Percentiles rank a stretch among this genome's conserved stretches.
Conservation (phyloP, 1,140 invertebrate genomes). For the Amphibalanus amphitrite region DNA sequence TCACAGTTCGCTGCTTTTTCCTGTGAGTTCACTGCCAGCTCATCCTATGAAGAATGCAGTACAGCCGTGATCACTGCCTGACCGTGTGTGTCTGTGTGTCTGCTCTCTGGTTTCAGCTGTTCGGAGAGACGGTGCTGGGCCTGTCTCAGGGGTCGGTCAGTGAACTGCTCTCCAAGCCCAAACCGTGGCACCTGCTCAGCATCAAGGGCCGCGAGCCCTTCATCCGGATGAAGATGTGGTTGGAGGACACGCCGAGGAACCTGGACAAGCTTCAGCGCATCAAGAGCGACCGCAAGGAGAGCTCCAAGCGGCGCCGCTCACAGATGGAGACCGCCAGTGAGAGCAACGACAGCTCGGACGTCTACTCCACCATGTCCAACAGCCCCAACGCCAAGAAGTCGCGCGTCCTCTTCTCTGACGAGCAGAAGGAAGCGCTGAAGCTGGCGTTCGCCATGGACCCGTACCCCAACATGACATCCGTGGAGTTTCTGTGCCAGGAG, state of each 20-base stretch:
- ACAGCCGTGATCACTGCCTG: no score
- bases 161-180: slow-evolving; percentile 90
- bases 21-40: no score
- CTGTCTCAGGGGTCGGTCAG: slow-evolving; percentile 93
- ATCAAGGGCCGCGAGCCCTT: slow-evolving; percentile 96
- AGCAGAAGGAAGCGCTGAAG: slow-evolving; percentile 90
- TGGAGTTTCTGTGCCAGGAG: slow-evolving; percentile 83
- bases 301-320: slow-evolving; percentile 64
- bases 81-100: background rate
- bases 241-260: slow-evolving; percentile 73
- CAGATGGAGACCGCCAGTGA: slow-evolving; percentile 19
- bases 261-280: slow-evolving; percentile 53
- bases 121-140: slow-evolving; percentile 89
- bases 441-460: slow-evolving; percentile 87
- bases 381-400: slow-evolving; percentile 56
- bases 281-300: slow-evolving; percentile 78
- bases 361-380: slow-evolving; percentile 52
- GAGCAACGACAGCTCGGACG: slow-evolving; percentile 53
- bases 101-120: slow-evolving; percentile 42
- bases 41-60: no score
- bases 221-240: slow-evolving; percentile 94
- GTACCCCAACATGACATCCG: slow-evolving; percentile 86
- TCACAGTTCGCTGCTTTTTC: no score
- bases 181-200: slow-evolving; percentile 97
- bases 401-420: slow-evolving; percentile 87